Base-by-base conservation (phyloP, 2,113 vertebrate genomes). In the Cephalopterus ornatus region DNA sequence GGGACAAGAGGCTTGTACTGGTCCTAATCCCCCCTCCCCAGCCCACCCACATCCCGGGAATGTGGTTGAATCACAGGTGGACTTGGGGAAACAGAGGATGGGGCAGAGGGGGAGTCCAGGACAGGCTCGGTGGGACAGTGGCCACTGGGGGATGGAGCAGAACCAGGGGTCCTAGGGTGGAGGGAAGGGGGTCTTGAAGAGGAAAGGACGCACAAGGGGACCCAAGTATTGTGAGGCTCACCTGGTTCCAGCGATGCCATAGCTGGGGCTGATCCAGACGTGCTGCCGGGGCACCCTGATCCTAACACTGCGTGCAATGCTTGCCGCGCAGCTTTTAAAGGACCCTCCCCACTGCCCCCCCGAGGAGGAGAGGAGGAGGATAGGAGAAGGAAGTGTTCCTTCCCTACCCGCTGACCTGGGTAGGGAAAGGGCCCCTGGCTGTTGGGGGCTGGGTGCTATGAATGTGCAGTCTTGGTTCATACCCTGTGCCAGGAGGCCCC, bases 301-400 rank as follows among this genome's bases (percentile, higher is more conserved):
- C 56, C 39, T 3, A 5, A 53, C 50, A 30, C 49, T 26, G 66
- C 14, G n/a, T 32, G 44, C 78, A 32, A 18, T 14, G 27, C 62
- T 44, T 1, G 18, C 39, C 2, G 0, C 50, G 52, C 35, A 32
- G 88, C 85, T 93, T 93, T 93, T 92, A 88, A 94, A 85, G 73
- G 42, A 85, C 5, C 16, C 52, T 20, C 33, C 6, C 9, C 20
- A 21, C 28, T 24, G 85, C 22, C 50, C 21, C 13, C 17, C 37
- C 12, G 8, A 52, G 70, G 42, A 85, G 83, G 50, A 65, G n/a
- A 83, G 82, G 55, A 74, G 35, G 14, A 94, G 79, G 63, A 52
- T 32, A 86, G 56, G 68, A 94, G 78, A 47, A 88, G 95, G 94
- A 96, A 96, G 82, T 88, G 62, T 49, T 89, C 39, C 68, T 85